These are phyloP conservation scores for Dioctria rufipes DNA, from an alignment of 2,888 invertebrate species.

Conservation along the genomic window DNA sequence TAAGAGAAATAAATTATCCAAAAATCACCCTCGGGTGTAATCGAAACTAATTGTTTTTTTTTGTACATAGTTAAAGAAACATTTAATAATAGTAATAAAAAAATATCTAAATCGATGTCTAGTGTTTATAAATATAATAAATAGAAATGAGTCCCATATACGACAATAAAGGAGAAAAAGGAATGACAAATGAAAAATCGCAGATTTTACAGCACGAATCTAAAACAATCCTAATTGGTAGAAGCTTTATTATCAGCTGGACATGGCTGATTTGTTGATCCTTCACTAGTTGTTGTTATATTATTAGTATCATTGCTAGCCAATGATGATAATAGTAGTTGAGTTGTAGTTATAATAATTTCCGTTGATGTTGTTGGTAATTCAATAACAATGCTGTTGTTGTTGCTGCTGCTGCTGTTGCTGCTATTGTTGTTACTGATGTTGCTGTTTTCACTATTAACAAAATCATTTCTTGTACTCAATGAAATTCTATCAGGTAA, in stretches of 20 bases:
- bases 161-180: slow-evolving; percentile 21
- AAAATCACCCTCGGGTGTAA: background rate
- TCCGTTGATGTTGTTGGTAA: background rate
- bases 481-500: slow-evolving; percentile 28
- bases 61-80: background rate
- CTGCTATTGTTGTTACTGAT: slow-evolving; percentile 19
- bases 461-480: slow-evolving; percentile 26
- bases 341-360: background rate
- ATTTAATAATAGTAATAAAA: background rate
- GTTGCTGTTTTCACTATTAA: slow-evolving; percentile 40
- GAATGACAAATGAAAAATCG: slow-evolving; percentile 38
- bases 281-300: slow-evolving; percentile 10
- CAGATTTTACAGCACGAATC: slow-evolving; percentile 13
- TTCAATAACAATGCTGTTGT: slow-evolving; percentile 10
- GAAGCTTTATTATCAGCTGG: background rate
- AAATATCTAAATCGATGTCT: slow-evolving; percentile 10
- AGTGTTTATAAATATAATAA: slow-evolving; percentile 22
- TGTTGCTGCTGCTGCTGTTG: slow-evolving; percentile 1
- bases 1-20: background rate
- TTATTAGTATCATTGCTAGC: background rate
- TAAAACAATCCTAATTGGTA: background rate
- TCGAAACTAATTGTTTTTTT: background rate
- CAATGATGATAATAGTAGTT: background rate
- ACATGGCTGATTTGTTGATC: slow-evolving; percentile 15
- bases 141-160: slow-evolving; percentile 35